These are phyloP conservation scores for Montipora efflorescens DNA, from an alignment of 64 coral and sea anemone species.

Conservation along the genomic window DNA sequence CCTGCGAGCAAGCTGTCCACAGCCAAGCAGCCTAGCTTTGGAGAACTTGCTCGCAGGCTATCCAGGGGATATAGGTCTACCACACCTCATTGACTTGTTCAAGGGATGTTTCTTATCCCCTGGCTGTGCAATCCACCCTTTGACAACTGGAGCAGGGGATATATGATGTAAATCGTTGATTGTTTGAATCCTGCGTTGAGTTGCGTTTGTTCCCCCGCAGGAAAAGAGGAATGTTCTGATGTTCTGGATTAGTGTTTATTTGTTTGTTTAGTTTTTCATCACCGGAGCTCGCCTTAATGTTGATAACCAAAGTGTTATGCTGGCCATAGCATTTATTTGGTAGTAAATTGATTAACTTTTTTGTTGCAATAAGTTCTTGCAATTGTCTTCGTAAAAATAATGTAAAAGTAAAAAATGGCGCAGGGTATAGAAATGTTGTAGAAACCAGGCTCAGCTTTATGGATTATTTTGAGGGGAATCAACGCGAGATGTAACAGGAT, in stretches of 20 bases:
- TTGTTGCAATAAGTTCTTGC: not conserved
- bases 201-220: not conserved
- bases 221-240: not conserved
- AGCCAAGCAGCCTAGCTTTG: too few species aligned
- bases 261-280: not conserved
- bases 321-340: not conserved
- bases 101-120: too few species aligned
- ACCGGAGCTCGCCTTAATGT: not conserved
- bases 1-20: too few species aligned
- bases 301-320: not conserved
- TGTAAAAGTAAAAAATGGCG: not conserved
- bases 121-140: too few species aligned
- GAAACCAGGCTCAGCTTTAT: not conserved
- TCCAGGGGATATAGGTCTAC: too few species aligned
- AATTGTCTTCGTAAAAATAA: not conserved
- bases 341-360: not conserved
- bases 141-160: too few species aligned
- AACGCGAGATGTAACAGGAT: not conserved
- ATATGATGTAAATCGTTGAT: too few species aligned
- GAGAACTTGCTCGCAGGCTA: too few species aligned
- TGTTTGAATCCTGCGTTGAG: not conserved
- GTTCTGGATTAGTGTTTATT: not conserved
- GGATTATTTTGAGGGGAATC: not conserved
- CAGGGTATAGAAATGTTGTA: not conserved
- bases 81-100: too few species aligned